Base-by-base conservation (phyloP, 2,797 vertebrate genomes). In the Microchirus variegatus region DNA sequence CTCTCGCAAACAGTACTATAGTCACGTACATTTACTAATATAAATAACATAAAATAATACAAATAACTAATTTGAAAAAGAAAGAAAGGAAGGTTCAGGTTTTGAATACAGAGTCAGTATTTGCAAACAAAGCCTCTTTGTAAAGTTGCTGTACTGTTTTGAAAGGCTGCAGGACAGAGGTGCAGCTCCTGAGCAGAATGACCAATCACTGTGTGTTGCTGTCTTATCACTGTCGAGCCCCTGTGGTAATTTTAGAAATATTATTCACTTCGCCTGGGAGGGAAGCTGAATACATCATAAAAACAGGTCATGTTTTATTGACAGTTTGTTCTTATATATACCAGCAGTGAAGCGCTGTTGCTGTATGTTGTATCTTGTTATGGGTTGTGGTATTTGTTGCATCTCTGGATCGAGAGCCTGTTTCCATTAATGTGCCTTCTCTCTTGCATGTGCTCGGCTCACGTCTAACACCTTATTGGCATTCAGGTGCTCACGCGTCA, bases 401-500 rank as follows among this genome's bases (percentile, higher is more conserved):
- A 36, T 44, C 14, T 18, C 42, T 45, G 55, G 2, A 19, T 36
- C 46, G 18, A 11, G 35, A 18, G 12, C 3, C n/a, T 57, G 7
- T 56, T 44, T 17, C n/a, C n/a, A 8, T 36, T 22, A 13, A 48
- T 26, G 31, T 31, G 31, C 31, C 26, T 31, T 12, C 14, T 22
- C 17, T n/a, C 59, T 63, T 12, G 7, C 35, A 38, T 53, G 41
- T 36, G 46, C 54, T n/a, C 19, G 10, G 16, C 8, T 31, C 31
- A 31, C 7, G 31, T 31, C 31, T 31, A 6, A 5, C 31, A 31
- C 31, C 31, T 31, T 31, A 37, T 26, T 26, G 12, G 40, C 35
- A 45, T 53, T 72, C 9, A 9, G 19, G 11, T 56, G 31, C 47
- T 19, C 9, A 59, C 42, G 58, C 79, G 59, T 70, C 68, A 73